Percentiles rank a stretch among this genome's conserved stretches.
Conservation (phyloP, 2,113 vertebrate genomes). For the Stegastes partitus region DNA sequence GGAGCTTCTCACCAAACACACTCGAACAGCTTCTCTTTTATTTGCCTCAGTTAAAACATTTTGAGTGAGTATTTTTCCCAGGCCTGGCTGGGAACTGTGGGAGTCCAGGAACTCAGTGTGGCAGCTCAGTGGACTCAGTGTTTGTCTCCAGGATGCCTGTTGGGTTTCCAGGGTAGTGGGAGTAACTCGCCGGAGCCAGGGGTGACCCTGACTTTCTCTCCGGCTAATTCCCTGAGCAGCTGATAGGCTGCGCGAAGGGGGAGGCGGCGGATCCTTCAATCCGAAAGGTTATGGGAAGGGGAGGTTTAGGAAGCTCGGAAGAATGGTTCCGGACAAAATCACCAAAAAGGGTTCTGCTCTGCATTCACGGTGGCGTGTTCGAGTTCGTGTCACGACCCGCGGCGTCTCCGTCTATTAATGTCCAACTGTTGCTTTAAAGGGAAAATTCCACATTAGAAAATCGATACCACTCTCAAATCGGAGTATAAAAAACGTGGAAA, state of each 20-base stretch:
- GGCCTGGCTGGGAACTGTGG: constrained; percentile 69
- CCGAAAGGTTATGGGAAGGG: constrained; percentile 77
- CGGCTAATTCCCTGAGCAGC: constrained; percentile 69
- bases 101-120: constrained; percentile 63
- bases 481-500: not conserved
- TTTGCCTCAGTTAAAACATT: constrained; percentile 52
- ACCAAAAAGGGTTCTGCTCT: constrained; percentile 42
- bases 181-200: constrained; percentile 66
- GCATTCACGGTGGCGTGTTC: constrained; percentile 37
- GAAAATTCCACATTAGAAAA: not conserved
- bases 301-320: constrained; percentile 48
- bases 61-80: constrained; percentile 71
- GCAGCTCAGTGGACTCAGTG: constrained; percentile 62
- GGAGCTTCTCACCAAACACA: constrained; percentile 43
- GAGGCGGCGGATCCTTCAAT: constrained; percentile 50
- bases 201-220: constrained; percentile 76
- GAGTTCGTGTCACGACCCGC: constrained; percentile 14
- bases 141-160: constrained; percentile 80
- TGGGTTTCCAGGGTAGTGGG: constrained; percentile 80
- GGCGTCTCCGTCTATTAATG: constrained; percentile 5
- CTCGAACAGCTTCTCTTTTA: constrained; percentile 52
- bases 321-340: constrained; percentile 47
- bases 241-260: constrained; percentile 72
- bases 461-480: no score
- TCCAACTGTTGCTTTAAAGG: not conserved